Percentiles rank a stretch among this genome's conserved stretches.
These are phyloP conservation scores for Spisula solida DNA, from an alignment of 2,888 invertebrate genomes.

Conservation along the genomic window DNA sequence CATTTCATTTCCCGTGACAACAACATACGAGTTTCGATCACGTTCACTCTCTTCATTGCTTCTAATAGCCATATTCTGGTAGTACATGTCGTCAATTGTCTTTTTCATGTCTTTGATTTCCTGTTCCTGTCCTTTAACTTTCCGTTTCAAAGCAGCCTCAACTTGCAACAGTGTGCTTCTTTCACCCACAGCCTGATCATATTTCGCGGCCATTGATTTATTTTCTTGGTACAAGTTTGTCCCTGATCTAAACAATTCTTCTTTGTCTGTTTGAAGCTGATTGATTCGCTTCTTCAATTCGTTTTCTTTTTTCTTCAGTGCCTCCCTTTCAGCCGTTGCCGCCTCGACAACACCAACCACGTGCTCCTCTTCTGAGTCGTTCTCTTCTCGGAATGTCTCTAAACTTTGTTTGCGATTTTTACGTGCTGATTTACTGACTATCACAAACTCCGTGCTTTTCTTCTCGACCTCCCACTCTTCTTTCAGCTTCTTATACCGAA, in stretches of 20 bases:
- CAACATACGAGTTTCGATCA: conserved; percentile 65
- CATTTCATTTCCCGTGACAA: conserved; percentile 70
- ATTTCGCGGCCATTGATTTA: conserved; percentile 59
- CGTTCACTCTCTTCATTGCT: conserved; percentile 62
- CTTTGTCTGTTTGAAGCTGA: conserved; percentile 67
- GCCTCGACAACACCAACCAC: conserved; percentile 62
- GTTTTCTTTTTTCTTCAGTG: conserved; percentile 55
- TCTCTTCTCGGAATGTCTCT: conserved; percentile 49
- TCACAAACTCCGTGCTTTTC: conserved; percentile 67
- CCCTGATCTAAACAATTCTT: conserved; percentile 68
- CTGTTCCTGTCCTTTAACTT: conserved; percentile 57
- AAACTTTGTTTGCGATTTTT: conserved; percentile 16
- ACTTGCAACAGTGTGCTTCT: conserved; percentile 57
- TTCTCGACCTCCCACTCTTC: conserved; percentile 68
- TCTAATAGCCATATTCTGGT: conserved; percentile 66
- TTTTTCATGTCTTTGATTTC: conserved; percentile 67
- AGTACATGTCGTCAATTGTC: conserved; percentile 69
- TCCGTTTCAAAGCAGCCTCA: conserved; percentile 62
- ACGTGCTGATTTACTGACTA: conserved; percentile 63
- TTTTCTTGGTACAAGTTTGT: conserved; percentile 67
- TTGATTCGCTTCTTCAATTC: conserved; percentile 57
- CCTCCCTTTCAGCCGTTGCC: conserved; percentile 59
- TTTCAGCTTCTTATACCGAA: conserved; percentile 55
- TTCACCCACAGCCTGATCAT: conserved; percentile 57
- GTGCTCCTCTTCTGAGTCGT: conserved; percentile 70